Evolutionary conservation across 1,140 invertebrate genomes (phyloP).

Genomic region (Pachypsylla venusta): DNA sequence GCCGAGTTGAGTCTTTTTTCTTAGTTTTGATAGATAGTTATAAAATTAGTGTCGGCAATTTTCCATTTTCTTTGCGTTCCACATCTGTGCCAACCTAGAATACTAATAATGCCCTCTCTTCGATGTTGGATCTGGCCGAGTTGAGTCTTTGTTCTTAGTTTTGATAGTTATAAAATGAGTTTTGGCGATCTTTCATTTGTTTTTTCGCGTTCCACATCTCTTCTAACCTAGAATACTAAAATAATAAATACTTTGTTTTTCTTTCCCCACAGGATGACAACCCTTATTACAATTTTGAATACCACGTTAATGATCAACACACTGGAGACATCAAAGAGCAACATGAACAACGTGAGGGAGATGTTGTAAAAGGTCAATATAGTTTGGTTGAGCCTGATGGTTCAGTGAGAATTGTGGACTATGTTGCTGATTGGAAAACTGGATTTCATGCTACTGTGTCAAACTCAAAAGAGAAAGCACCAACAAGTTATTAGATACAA

Average conservation of each 20-base stretch:
- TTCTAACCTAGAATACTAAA: too few species aligned
- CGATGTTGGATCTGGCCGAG: too few species aligned
- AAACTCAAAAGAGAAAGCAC: constrained; percentile 42
- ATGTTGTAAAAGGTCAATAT: constrained; percentile 47
- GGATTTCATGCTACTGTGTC: constrained; percentile 56
- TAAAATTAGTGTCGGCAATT: too few species aligned
- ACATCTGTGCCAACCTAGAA: too few species aligned
- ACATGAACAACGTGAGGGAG: constrained; percentile 39
- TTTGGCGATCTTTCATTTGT: too few species aligned
- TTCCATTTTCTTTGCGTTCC: too few species aligned
- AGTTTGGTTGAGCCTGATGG: constrained; percentile 58
- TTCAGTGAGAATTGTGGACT: constrained; percentile 53
- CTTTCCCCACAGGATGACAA: constrained; percentile 30
- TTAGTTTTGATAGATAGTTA: too few species aligned
- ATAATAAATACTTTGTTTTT: constrained; percentile 18
- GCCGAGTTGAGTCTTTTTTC: too few species aligned
- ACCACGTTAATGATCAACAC: constrained; percentile 34
- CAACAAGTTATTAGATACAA: constrained; percentile 18
- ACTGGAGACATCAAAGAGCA: constrained; percentile 44
- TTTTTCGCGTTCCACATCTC: too few species aligned
- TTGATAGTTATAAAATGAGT: constrained; percentile 13
- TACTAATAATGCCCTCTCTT: too few species aligned
- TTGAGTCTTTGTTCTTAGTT: too few species aligned
- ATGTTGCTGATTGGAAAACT: constrained; percentile 53
- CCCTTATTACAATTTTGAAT: constrained; percentile 33